Conservation (phyloP, 2,888 invertebrate species). For the Catocala nupta region DNA sequence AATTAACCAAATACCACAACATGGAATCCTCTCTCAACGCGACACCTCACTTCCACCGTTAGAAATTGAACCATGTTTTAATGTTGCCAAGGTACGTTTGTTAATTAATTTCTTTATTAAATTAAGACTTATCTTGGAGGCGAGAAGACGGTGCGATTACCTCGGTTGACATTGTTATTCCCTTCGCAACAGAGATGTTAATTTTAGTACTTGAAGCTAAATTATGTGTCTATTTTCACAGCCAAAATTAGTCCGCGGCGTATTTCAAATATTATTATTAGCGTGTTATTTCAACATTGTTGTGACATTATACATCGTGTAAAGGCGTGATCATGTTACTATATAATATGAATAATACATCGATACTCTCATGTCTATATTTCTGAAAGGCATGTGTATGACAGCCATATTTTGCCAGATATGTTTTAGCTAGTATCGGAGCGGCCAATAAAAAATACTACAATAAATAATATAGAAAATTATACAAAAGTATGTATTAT, state of each 20-base stretch:
- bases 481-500: too few species aligned
- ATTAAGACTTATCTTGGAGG: conserved; percentile 27
- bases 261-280: too few species aligned
- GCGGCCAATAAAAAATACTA: too few species aligned
- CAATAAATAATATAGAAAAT: too few species aligned
- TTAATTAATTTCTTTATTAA: conserved; percentile 53
- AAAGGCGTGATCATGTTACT: too few species aligned
- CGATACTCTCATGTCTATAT: too few species aligned
- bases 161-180: conserved; percentile 26
- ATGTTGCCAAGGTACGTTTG: conserved; percentile 20
- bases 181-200: conserved; percentile 9
- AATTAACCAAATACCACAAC: not conserved
- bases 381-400: too few species aligned
- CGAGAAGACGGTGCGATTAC: conserved; percentile 21
- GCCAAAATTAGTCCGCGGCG: not conserved
- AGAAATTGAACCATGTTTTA: conserved; percentile 52
- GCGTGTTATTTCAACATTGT: too few species aligned
- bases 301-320: too few species aligned
- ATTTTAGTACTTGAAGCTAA: conserved; percentile 6
- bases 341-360: too few species aligned
- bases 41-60: conserved; percentile 1
- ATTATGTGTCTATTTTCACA: conserved; percentile 1
- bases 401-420: too few species aligned
- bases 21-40: not conserved
- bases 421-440: too few species aligned